A percentile compares a stretch with the other conserved stretches of the same genome.
These are phyloP conservation scores for Scelioninae gen. 1 DNA, from an alignment of 2,888 invertebrate species.

Conservation along the genomic window DNA sequence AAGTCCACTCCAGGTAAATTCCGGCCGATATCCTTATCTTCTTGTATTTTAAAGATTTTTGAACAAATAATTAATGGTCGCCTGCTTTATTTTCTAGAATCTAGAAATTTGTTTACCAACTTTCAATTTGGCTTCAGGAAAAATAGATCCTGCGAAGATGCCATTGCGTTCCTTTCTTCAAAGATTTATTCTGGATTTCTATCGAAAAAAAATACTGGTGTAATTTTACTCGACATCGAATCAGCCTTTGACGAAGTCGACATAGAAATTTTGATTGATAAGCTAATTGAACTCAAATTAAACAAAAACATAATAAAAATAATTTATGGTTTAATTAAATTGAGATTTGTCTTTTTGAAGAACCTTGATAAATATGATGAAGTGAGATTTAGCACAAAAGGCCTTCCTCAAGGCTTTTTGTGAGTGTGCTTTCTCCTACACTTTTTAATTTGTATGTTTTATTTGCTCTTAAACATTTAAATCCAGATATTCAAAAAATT, in stretches of 20 bases:
- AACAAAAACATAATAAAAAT: slow-evolving; percentile 16
- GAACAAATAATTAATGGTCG: slow-evolving; percentile 14
- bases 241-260: slow-evolving; percentile 24
- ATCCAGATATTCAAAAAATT: neutral
- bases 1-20: slow-evolving; percentile 2
- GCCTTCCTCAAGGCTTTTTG: slow-evolving; percentile 30
- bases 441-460: slow-evolving; percentile 25
- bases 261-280: neutral
- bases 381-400: neutral
- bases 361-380: neutral
- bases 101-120: neutral
- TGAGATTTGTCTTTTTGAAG: slow-evolving; percentile 17
- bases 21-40: slow-evolving; percentile 20
- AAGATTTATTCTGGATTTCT: slow-evolving; percentile 10
- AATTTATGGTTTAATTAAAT: slow-evolving; percentile 8
- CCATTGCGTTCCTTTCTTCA: neutral
- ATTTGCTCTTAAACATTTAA: neutral
- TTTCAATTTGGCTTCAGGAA: slow-evolving; percentile 25
- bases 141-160: slow-evolving; percentile 1
- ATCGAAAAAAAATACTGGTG: neutral
- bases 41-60: slow-evolving; percentile 14
- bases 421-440: slow-evolving; percentile 27
- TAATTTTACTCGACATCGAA: slow-evolving; percentile 11
- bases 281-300: slow-evolving; percentile 13
- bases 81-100: neutral